phyloP scores from a whole-genome alignment of 2,888 invertebrate genomes.

The Diplazon laetatorius region DNA sequence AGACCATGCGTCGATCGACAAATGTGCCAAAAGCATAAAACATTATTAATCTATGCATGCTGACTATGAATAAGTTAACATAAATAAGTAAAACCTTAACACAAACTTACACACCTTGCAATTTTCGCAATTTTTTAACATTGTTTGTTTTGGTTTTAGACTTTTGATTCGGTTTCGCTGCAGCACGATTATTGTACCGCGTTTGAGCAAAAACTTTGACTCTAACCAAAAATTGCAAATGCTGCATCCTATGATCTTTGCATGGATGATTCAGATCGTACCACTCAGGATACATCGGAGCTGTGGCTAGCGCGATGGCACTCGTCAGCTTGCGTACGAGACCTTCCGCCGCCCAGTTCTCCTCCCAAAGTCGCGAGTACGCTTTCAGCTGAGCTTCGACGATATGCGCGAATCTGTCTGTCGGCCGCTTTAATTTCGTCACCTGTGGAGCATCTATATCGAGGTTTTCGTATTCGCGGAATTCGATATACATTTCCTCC shows the following conservation, averaged over 20 bases:
- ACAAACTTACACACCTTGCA: too few species aligned
- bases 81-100: too few species aligned
- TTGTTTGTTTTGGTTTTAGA: too few species aligned
- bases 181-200: background rate
- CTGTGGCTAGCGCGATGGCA: background rate
- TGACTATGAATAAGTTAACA: too few species aligned
- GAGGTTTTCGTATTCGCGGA: background rate
- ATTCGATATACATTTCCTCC: background rate
- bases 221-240: background rate
- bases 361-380: background rate
- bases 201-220: constrained; percentile 1
- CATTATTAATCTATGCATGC: too few species aligned
- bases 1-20: too few species aligned
- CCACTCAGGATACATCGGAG: background rate
- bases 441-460: background rate
- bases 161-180: background rate
- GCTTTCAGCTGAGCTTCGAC: background rate
- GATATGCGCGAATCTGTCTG: background rate
- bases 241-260: background rate
- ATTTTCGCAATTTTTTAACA: too few species aligned
- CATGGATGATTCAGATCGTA: background rate
- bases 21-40: too few species aligned
- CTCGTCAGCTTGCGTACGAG: background rate
- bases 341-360: background rate
- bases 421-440: background rate